phyloP scores from a whole-genome alignment of 2,113 vertebrate genomes.

The Phoxinus phoxinus region DNA sequence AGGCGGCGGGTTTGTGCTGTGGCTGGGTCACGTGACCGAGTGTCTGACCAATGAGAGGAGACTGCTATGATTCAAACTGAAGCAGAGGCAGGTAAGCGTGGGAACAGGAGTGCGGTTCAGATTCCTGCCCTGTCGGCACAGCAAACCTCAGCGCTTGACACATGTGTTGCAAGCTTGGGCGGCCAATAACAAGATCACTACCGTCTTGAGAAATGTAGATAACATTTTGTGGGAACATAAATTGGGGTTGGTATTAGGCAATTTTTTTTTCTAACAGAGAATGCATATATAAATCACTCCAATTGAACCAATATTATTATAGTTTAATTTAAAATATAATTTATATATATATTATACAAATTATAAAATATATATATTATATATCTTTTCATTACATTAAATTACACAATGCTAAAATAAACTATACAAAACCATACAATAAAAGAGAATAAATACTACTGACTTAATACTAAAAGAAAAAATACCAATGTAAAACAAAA shows the following conservation, averaged over 20 bases:
- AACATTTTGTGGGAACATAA: neutral
- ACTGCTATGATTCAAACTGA: slow-evolving; percentile 78
- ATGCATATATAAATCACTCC: neutral
- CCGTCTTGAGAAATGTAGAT: slow-evolving; percentile 3
- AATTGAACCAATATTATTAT: neutral
- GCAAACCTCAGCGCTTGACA: slow-evolving; percentile 24
- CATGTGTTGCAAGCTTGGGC: slow-evolving; percentile 8
- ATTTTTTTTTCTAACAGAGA: neutral
- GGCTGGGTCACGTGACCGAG: slow-evolving; percentile 72
- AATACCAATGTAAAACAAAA: neutral
- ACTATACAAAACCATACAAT: neutral
- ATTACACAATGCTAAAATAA: neutral
- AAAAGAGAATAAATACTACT: neutral
- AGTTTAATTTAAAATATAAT: neutral
- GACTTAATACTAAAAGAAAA: no score
- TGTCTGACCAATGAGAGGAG: slow-evolving; percentile 68
- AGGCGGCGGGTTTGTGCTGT: slow-evolving; percentile 64
- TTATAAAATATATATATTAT: no score
- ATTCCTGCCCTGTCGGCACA: neutral
- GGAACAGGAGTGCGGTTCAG: slow-evolving; percentile 64
- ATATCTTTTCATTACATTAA: neutral
- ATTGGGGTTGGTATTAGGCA: neutral
- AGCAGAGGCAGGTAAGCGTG: slow-evolving; percentile 77
- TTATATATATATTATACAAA: neutral
- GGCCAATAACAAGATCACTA: slow-evolving; percentile 11